Evolutionary conservation across 1,140 invertebrate genomes (phyloP), one percentile per base, ranked within the genome.

Genomic region (Antheraea mylitta): DNA sequence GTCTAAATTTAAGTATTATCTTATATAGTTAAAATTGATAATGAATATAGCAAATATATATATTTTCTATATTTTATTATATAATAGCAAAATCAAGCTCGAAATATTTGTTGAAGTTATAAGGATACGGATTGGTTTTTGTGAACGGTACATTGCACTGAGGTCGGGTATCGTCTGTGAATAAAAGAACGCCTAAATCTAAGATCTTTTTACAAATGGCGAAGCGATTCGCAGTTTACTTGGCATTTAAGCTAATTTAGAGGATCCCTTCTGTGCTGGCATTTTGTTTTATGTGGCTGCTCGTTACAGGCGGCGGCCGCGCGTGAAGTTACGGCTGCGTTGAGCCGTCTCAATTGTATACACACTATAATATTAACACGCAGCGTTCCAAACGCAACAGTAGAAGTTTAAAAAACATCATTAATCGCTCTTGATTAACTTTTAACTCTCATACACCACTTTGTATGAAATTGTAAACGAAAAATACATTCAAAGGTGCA

Each of bases 231-330:
- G 73, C 83, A 85, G 83, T 86, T 86, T 86, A 86, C 85, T 84
- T 83, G 83, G 83, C 85, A 89, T 89, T 87, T 85, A 85, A 85
- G 81, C 85, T 78, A 89, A 86, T 86, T 87, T 82, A 78, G 82
- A 81, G 79, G 80, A 86, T 85, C 84, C 82, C 82, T 81, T 79
- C 74, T 79, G 75, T 77, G 82, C 84, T 89, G 89, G 86, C 87
- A 91, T 91, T 91, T 91, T 89, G 83, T 89, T 89, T 91, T 91
- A 91, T 91, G 86, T 80, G 82, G 78, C 76, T 80, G 83, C 89
- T 91, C 87, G 89, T 91, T 91, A 91, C 85, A 73, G 81, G 76
- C 82, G 82, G 75, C 86, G 85, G 80, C 80, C 84, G 86, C 79
- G 85, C 89, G 86, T 90, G 87, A 91, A 91, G 87, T 91, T 86